These are phyloP conservation scores for Apamea monoglypha DNA, from an alignment of 2,888 invertebrate species.

Conservation along the genomic window DNA sequence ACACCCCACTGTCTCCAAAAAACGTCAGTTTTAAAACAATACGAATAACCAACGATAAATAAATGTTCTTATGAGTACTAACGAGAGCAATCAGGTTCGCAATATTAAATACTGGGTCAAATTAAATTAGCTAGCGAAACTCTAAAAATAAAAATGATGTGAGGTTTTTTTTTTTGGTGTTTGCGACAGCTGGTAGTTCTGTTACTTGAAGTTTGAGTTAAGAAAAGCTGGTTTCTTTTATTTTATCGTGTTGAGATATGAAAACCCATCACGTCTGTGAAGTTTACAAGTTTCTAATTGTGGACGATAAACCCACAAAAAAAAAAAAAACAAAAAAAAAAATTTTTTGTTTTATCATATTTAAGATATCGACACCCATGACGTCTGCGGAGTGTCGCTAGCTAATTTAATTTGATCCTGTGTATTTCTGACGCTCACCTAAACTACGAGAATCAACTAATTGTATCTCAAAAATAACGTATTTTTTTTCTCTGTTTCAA, in stretches of 20 bases:
- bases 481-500: not conserved
- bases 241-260: no score
- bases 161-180: no score
- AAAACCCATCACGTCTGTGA: no score
- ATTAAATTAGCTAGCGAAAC: not conserved
- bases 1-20: slow-evolving; percentile 48
- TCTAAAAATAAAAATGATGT: not conserved
- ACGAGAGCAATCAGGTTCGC: not conserved
- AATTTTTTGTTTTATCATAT: not conserved
- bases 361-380: not conserved
- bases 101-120: not conserved
- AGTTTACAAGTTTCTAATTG: not conserved
- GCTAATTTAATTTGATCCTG: no score
- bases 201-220: no score
- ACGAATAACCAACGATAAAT: not conserved
- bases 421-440: not conserved
- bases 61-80: not conserved
- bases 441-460: not conserved
- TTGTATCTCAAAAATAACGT: not conserved
- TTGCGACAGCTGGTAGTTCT: no score
- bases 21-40: slow-evolving; percentile 1
- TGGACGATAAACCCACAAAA: not conserved
- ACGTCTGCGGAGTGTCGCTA: no score
- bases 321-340: not conserved
- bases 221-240: no score